Conservation (phyloP, 2,888 invertebrate genomes). For the Ectobius pallidus region DNA sequence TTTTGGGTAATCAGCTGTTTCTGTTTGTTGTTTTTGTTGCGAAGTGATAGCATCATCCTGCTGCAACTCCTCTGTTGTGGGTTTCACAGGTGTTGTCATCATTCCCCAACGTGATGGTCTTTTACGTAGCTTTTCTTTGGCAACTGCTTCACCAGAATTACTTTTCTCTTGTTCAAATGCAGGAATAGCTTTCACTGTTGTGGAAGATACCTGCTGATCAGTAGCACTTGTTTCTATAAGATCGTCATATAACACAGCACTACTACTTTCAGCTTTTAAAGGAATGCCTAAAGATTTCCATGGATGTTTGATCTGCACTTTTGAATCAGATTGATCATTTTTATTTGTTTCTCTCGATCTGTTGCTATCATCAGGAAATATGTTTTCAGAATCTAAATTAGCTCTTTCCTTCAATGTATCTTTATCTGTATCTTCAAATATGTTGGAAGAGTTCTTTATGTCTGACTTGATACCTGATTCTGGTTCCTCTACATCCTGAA, state of each 20-base stretch:
- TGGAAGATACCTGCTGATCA: constrained; percentile 28
- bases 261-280: not conserved
- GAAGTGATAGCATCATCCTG: constrained; percentile 14
- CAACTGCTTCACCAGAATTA: constrained; percentile 10
- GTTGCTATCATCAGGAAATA: constrained; percentile 4
- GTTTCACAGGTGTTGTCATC: constrained; percentile 34
- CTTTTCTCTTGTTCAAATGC: not conserved
- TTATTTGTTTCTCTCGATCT: not conserved
- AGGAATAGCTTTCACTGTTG: constrained; percentile 2
- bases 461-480: not conserved
- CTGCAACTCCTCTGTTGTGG: not conserved
- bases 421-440: not conserved
- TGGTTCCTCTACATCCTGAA: not conserved
- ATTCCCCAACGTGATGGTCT: constrained; percentile 41
- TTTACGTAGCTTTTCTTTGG: constrained; percentile 31
- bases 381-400: not conserved
- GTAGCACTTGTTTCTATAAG: constrained; percentile 14
- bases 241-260: constrained; percentile 23
- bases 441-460: constrained; percentile 3
- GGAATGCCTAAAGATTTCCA: constrained; percentile 26
- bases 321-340: not conserved
- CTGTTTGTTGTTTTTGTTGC: not conserved
- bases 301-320: constrained; percentile 20
- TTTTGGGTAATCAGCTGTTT: too few species aligned
- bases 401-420: not conserved